phyloP scores from a whole-genome alignment of 1,140 invertebrate species.

The Drosophila sulfurigaster region DNA sequence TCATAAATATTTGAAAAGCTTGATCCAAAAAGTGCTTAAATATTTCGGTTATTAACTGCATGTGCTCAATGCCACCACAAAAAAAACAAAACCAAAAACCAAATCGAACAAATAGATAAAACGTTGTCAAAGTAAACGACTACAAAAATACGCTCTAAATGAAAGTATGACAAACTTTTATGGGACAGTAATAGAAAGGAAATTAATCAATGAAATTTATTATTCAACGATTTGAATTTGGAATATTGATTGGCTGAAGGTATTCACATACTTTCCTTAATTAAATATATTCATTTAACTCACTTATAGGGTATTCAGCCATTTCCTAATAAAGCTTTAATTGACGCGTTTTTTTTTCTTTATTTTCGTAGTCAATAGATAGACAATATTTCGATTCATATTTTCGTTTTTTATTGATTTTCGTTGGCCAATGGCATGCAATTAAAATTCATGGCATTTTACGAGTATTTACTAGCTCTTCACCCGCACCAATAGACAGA shows the following conservation, averaged over 20 bases:
- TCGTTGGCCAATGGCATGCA: conserved; percentile 56
- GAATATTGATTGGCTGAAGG: no score
- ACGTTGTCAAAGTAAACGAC: neutral
- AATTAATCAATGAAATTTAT: no score
- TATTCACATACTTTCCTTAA: no score
- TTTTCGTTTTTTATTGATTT: conserved; percentile 37
- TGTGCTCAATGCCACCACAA: conserved; percentile 25
- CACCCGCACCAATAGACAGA: conserved; percentile 46
- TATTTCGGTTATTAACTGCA: conserved; percentile 48
- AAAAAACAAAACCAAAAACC: neutral
- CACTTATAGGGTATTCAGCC: conserved; percentile 16
- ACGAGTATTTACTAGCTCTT: conserved; percentile 46
- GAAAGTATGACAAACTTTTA: neutral
- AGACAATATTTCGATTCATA: conserved; percentile 49
- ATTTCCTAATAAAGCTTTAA: conserved; percentile 67
- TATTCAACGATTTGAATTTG: no score
- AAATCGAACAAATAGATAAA: neutral
- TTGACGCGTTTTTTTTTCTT: conserved; percentile 32
- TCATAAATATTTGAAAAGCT: conserved; percentile 53
- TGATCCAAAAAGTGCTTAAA: conserved; percentile 27
- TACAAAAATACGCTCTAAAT: neutral
- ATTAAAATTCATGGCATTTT: conserved; percentile 66
- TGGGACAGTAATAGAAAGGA: no score
- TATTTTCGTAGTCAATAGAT: conserved; percentile 9
- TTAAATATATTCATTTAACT: no score